Percentiles rank a stretch among this genome's conserved stretches.
Conservation (phyloP, 2,113 vertebrate genomes). For the Paradisaea rubra region DNA sequence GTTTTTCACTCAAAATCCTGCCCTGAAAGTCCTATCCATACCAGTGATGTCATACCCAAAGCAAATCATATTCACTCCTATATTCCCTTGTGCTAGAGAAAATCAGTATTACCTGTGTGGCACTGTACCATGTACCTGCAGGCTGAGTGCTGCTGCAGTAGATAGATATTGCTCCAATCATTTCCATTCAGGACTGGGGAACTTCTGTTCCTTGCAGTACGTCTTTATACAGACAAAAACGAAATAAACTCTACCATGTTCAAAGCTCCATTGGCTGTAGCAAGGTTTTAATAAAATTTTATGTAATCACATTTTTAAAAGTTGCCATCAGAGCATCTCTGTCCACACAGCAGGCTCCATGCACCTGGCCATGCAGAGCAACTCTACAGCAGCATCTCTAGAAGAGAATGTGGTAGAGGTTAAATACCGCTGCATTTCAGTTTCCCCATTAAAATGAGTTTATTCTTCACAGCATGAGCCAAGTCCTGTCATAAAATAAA, state of each 20-base stretch:
- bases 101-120: neutral
- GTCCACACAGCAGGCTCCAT: neutral
- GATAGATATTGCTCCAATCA: neutral
- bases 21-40: neutral
- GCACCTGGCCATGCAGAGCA: neutral
- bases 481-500: neutral
- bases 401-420: neutral
- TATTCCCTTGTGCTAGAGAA: neutral
- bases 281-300: neutral
- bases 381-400: slow-evolving; percentile 13
- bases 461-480: neutral
- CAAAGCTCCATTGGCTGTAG: neutral
- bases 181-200: neutral
- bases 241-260: neutral
- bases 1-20: neutral
- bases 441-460: neutral
- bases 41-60: neutral
- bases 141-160: neutral
- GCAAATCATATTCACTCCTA: neutral
- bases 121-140: neutral
- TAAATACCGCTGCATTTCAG: neutral
- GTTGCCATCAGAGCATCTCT: neutral
- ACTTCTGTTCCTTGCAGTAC: neutral
- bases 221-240: neutral
- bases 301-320: neutral